A percentile compares a stretch with the other conserved stretches of the same genome.
These are phyloP conservation scores for Eupithecia subfuscata DNA, from an alignment of 2,888 invertebrate genomes.

Conservation along the genomic window DNA sequence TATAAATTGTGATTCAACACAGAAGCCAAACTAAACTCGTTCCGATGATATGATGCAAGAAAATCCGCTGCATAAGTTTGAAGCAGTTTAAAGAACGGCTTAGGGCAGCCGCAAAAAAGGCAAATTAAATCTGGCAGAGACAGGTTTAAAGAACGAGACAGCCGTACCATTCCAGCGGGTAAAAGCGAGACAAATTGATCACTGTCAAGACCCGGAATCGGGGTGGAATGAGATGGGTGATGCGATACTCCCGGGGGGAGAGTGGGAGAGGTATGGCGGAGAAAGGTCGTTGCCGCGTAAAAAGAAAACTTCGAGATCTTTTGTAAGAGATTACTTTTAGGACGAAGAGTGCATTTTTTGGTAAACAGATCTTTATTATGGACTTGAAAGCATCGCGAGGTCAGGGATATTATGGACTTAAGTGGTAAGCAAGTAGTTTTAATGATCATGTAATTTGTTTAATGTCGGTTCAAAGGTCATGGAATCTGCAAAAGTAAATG, in stretches of 20 bases:
- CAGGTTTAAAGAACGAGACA: conserved; percentile 68
- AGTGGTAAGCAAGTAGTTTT: not conserved
- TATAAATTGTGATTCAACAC: conserved; percentile 15
- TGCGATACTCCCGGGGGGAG: conserved; percentile 56
- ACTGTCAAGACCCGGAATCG: conserved; percentile 67
- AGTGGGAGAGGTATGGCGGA: conserved; percentile 52
- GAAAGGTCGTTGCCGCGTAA: conserved; percentile 74
- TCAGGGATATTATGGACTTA: not conserved
- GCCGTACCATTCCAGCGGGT: conserved; percentile 57
- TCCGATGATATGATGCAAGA: conserved; percentile 36
- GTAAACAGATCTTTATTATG: conserved; percentile 45
- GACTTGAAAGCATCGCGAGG: conserved; percentile 32
- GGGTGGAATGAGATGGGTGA: conserved; percentile 62
- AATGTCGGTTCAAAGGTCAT: not conserved
- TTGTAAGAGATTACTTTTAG: conserved; percentile 61
- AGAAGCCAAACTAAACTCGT: conserved; percentile 26
- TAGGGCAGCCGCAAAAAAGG: conserved; percentile 65
- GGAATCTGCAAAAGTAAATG: not conserved
- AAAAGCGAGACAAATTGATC: conserved; percentile 77
- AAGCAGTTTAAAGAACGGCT: conserved; percentile 53
- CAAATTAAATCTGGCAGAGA: conserved; percentile 67
- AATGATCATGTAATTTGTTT: not conserved
- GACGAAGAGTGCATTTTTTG: conserved; percentile 43
- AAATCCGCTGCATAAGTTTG: conserved; percentile 46
- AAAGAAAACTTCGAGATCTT: conserved; percentile 69